Conservation (phyloP, 2,113 vertebrate genomes). For the Pogonocichla stellata region DNA sequence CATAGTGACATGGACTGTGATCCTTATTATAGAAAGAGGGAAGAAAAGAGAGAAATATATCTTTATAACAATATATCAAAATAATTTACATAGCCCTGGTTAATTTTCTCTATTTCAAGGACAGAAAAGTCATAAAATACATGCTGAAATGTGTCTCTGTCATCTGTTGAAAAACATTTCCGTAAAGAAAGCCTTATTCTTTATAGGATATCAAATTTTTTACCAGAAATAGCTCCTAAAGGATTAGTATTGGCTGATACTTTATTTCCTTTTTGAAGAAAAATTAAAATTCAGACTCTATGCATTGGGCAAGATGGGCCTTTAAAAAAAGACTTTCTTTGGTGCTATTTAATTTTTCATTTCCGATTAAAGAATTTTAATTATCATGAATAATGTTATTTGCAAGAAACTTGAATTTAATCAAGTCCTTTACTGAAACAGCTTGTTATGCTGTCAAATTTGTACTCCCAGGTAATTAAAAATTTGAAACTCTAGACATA, state of each 20-base stretch:
- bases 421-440: not conserved
- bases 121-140: not conserved
- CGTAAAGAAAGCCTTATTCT: not conserved
- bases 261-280: not conserved
- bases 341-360: not conserved
- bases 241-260: not conserved
- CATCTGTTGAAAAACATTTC: not conserved
- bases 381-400: not conserved
- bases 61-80: not conserved
- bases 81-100: not conserved
- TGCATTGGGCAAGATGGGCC: not conserved
- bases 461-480: not conserved
- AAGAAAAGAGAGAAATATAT: not conserved
- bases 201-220: not conserved
- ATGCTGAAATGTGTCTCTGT: not conserved
- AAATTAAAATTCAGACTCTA: not conserved
- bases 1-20: not conserved
- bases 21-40: not conserved
- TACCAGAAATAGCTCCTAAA: not conserved
- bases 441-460: not conserved
- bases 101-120: not conserved
- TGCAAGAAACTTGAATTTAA: not conserved
- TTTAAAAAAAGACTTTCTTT: not conserved
- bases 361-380: not conserved
- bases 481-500: not conserved